These are phyloP conservation scores for Sander lucioperca DNA, from an alignment of 2,113 vertebrate genomes.

Conservation along the genomic window DNA sequence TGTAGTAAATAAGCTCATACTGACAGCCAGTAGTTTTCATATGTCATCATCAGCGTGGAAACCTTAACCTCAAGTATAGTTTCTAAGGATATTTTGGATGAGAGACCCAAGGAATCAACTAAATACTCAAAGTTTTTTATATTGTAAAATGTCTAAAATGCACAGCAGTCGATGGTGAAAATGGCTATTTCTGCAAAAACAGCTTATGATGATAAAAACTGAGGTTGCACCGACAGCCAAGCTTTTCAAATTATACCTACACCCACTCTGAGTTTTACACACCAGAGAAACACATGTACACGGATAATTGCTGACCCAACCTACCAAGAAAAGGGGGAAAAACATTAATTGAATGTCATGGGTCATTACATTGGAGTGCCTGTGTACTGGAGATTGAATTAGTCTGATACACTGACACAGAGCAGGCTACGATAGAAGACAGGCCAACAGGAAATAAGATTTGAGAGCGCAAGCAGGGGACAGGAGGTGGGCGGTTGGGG, in stretches of 20 bases:
- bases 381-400: conserved; percentile 77
- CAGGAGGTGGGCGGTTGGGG: conserved; percentile 56
- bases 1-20: conserved; percentile 59
- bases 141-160: background rate
- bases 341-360: conserved; percentile 78
- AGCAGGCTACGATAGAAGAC: conserved; percentile 66
- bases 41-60: conserved; percentile 35
- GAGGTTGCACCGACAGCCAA: conserved; percentile 8
- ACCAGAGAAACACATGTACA: conserved; percentile 30
- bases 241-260: conserved; percentile 5
- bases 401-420: conserved; percentile 70
- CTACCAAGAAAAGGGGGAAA: conserved; percentile 36
- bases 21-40: conserved; percentile 58
- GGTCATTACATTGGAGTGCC: conserved; percentile 70
- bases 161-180: background rate
- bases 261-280: conserved; percentile 23
- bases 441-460: conserved; percentile 73
- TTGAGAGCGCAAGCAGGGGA: conserved; percentile 40
- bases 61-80: background rate
- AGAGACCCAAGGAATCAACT: background rate
- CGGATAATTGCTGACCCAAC: conserved; percentile 61
- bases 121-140: background rate
- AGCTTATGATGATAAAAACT: background rate
- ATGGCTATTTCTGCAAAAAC: background rate
- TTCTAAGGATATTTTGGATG: background rate